These are phyloP conservation scores for Bombyx mandarina DNA, from an alignment of 1,140 invertebrate genomes.

Conservation along the genomic window DNA sequence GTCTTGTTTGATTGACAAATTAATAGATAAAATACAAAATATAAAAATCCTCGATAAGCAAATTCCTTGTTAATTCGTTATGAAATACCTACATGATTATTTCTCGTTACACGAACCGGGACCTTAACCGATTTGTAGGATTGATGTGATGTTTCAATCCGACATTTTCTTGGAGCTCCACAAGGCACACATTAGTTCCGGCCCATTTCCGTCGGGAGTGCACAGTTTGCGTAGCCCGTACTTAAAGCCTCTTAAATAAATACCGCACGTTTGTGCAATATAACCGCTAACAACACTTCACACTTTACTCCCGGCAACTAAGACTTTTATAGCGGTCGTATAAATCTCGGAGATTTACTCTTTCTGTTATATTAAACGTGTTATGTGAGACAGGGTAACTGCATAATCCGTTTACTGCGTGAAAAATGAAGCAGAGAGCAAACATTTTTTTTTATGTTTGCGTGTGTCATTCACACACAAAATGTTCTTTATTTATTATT, in stretches of 20 bases:
- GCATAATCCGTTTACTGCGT: too few species aligned
- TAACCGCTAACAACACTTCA: conserved; percentile 59
- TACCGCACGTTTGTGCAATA: conserved; percentile 56
- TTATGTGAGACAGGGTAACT: too few species aligned
- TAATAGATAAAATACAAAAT: too few species aligned
- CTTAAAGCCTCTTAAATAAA: conserved; percentile 59
- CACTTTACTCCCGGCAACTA: conserved; percentile 36
- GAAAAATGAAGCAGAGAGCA: too few species aligned
- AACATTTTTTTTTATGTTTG: too few species aligned
- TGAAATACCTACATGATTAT: too few species aligned
- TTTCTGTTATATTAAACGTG: neutral
- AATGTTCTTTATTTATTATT: too few species aligned
- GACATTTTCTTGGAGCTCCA: neutral
- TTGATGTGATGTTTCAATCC: neutral
- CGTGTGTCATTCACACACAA: too few species aligned
- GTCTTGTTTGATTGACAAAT: too few species aligned
- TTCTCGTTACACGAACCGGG: too few species aligned
- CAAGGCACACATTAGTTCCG: conserved; percentile 48
- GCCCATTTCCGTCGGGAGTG: conserved; percentile 51
- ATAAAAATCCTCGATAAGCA: too few species aligned
- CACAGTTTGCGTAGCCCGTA: conserved; percentile 35
- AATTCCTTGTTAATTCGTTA: too few species aligned
- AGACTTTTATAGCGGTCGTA: conserved; percentile 46
- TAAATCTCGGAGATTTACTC: conserved; percentile 40
- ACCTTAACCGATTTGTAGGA: neutral